Evolutionary conservation across 2,113 vertebrate genomes (phyloP).

Genomic region (Ammodytes dubius): DNA sequence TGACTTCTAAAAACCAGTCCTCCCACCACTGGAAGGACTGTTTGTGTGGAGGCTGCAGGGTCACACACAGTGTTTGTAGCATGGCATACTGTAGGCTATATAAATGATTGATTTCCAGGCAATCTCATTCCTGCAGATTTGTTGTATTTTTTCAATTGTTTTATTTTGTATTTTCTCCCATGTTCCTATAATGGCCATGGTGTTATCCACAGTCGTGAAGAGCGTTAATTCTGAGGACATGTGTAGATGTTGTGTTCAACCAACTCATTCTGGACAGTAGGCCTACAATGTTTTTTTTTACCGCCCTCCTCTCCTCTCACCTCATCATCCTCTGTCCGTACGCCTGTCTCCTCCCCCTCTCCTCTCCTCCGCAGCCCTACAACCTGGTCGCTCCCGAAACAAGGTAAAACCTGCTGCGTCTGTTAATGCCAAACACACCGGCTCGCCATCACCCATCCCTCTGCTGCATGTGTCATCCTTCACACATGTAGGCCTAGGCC

Average conservation of each 20-base stretch:
- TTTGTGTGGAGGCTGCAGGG: neutral
- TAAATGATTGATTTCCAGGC: neutral
- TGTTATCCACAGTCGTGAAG: too few species aligned
- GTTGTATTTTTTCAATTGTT: neutral
- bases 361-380: slow-evolving; percentile 24
- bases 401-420: slow-evolving; percentile 67
- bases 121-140: neutral
- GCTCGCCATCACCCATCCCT: slow-evolving; percentile 33
- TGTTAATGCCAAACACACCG: slow-evolving; percentile 53
- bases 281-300: neutral
- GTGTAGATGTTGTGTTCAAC: neutral
- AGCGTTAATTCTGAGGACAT: too few species aligned
- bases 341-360: slow-evolving; percentile 39
- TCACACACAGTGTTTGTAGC: neutral
- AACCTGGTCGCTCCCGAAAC: slow-evolving; percentile 45
- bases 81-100: neutral
- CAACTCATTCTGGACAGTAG: neutral
- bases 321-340: slow-evolving; percentile 42
- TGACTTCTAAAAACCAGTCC: too few species aligned
- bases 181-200: neutral
- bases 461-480: slow-evolving; percentile 35
- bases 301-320: slow-evolving; percentile 36
- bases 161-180: too few species aligned
- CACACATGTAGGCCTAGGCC: neutral
- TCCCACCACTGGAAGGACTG: neutral